A percentile compares a stretch with the other conserved stretches of the same genome.
phyloP scores from a whole-genome alignment of 1,140 invertebrate genomes.

The Lasaia peninsularis region DNA sequence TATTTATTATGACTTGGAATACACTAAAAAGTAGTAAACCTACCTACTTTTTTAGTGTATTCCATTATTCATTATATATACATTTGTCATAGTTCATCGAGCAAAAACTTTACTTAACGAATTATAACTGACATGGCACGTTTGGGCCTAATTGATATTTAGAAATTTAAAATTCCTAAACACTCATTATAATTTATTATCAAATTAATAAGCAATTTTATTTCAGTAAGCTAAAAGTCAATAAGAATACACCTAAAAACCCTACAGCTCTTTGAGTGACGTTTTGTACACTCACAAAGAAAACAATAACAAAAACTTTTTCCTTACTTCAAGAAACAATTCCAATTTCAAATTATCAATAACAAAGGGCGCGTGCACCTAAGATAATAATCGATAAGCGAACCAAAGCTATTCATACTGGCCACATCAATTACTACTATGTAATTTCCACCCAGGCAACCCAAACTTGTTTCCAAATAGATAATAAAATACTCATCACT shows the following conservation, averaged over 20 bases:
- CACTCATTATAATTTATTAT: no score
- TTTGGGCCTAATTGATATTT: no score
- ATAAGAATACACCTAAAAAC: not conserved
- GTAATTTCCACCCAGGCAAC: constrained; percentile 30
- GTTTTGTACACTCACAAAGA: not conserved
- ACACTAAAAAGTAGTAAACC: no score
- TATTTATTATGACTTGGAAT: no score
- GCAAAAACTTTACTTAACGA: no score
- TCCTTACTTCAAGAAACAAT: not conserved
- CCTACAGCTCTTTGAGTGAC: not conserved
- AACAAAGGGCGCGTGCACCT: constrained; percentile 7
- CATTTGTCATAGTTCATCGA: no score
- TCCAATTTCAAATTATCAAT: not conserved
- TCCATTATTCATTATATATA: no score
- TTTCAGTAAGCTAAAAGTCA: not conserved
- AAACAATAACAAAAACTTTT: not conserved
- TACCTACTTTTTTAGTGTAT: no score
- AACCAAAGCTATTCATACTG: constrained; percentile 34
- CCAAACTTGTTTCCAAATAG: constrained; percentile 45
- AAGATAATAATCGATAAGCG: constrained; percentile 15
- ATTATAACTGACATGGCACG: no score
- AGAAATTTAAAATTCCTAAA: no score
- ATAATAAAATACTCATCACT: constrained; percentile 41
- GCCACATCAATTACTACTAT: constrained; percentile 29
- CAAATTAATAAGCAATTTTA: no score